Evolutionary conservation across 2,113 vertebrate species (phyloP), one percentile per base, ranked within the genome.

Genomic region (Amphiprion ocellaris): DNA sequence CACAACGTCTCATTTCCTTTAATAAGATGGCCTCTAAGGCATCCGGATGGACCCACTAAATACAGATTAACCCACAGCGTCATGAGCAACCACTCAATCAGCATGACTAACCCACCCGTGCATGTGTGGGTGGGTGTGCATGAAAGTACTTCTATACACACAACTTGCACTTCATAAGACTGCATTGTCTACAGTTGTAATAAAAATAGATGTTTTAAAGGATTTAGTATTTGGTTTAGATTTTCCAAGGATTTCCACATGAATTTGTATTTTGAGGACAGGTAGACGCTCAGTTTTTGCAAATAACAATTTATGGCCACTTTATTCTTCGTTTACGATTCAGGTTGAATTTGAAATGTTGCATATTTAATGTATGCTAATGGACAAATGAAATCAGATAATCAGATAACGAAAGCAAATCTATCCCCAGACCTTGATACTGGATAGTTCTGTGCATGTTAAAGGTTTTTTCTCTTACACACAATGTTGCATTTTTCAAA

Each of bases 11-110:
- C 85, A 93, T 94, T 93, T 94, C 90, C 88, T 91, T 89, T 91
- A 91, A 92, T 91, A 92, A 91, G 86, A 87, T 79, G 88, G 83
- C 81, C 91, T 92, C 89, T 72, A 72, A 87, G 93, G 89, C 93
- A 95, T 94, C 95, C 93, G 91, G 92, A 94, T 93, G 86, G 87
- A 84, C 91, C 90, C 65, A 89, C 92, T 94, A 93, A 94, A 94
- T 92, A 93, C 92, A 94, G 94, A 95, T 95, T 94, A 95, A 94
- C 93, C 91, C 82, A 85, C 81, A 73, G 87, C 78, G 84, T 94
- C 92, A 90, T 92, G 90, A 89, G 89, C 81, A 84, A 79, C 88
- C 81, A 87, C 85, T 94, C 94, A 90, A 87, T 94, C 93, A 94
- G 75, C 83, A 82, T 88, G 88, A 80, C 74, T 72, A 76, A 81